A percentile compares a stretch with the other conserved stretches of the same genome.
Conservation (phyloP, 2,797 vertebrate species). For the Tangara arthus region DNA sequence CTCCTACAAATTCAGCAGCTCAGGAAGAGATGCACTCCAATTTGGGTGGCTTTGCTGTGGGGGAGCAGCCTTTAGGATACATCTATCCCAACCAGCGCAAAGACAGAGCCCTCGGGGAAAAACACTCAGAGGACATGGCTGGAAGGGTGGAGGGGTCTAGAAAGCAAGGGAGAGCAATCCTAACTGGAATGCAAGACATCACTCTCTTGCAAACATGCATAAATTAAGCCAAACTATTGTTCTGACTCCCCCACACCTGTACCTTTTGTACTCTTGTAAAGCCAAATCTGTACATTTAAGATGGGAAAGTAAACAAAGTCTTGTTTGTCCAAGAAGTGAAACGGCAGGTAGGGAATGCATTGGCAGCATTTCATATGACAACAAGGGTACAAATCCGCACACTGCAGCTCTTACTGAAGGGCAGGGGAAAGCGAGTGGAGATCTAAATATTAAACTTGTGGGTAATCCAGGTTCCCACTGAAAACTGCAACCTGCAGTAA, state of each 20-base stretch:
- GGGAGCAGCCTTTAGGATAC: background rate
- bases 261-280: background rate
- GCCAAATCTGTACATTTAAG: background rate
- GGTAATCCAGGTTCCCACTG: background rate
- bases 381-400: background rate
- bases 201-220: background rate
- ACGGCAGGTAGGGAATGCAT: background rate
- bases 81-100: background rate
- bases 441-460: background rate
- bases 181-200: background rate
- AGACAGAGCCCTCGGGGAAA: background rate
- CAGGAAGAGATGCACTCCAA: background rate
- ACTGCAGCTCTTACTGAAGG: background rate
- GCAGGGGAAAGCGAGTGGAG: background rate
- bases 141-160: background rate
- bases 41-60: background rate
- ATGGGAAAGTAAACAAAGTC: background rate
- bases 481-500: background rate
- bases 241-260: background rate
- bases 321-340: background rate
- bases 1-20: background rate
- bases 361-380: background rate
- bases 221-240: background rate
- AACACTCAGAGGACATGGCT: background rate
- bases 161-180: background rate